Base-by-base conservation (phyloP, 2,888 invertebrate genomes). In the Sesamia inferens region DNA sequence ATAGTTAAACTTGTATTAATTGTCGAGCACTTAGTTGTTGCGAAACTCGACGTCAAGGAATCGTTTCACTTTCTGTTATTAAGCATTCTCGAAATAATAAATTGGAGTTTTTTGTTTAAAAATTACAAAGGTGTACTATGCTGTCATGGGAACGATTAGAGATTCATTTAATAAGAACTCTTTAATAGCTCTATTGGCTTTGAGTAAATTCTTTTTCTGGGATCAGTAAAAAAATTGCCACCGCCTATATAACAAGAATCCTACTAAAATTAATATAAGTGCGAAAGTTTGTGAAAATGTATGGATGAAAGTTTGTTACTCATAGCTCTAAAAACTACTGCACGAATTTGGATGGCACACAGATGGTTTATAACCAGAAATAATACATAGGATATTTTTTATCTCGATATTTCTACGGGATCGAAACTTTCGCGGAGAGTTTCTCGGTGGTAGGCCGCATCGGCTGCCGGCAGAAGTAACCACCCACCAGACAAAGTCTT, bases 1-100 rank as follows among this genome's bases (percentile, higher is more conserved):
- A 87, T 83, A 86, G 82, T 89, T 87, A 86, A 88, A 88, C 77
- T 88, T 88, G 83, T 79, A 89, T 88, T 89, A 86, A 89, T 89
- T 90, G 88, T 85, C 75, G 78, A 84, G 83, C 73, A 77, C 84
- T 82, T 79, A 77, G 76, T 86, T 79, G 78, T 82, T 81, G 79
- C 39, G 74, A 82, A 87, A 86, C 76, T 87, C 59, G 57, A 72
- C 79, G 82, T 78, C 74, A 82, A 82, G 84, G 77, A 81, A 87
- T 73, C 81, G 83, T 67, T 81, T 72, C 87, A 77, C 85, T 81
- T 80, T 85, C 83, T 70, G 68, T 77, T 77, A 86, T 82, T 78
- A 86, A 80, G 68, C 74, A 81, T 83, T 85, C 76, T 78, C 72
- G 63, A 71, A 79, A 85, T 76, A 74, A 64, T 71, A 55, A 68